Base-by-base conservation (phyloP, 2,888 invertebrate species). In the Xylophagus ater region DNA sequence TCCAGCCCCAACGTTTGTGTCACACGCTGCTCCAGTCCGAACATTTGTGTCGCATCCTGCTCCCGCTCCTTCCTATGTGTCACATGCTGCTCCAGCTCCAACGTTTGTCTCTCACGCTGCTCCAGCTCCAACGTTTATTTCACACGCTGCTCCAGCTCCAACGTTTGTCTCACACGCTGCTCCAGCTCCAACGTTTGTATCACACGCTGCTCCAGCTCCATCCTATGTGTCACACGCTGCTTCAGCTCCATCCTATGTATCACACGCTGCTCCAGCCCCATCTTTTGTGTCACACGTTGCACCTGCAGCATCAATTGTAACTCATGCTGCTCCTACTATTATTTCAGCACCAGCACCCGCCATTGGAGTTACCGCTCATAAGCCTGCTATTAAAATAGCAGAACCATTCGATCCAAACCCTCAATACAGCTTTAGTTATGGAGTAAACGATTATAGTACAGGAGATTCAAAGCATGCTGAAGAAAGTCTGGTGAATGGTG, bases 371-470 rank as follows among this genome's bases (percentile, higher is more conserved):
- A 51, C 50, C 40, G 57, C 62, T 39, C 57, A 58, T 34, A 56
- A 58, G 41, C 31, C 42, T 6, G 44, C 46, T 7, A 15, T 43
- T 2, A 45, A 53, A 10, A 51, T 54, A 4, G 33, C 47, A 8
- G 55, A 57, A 41, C 56, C 59, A 33, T 52, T 49, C 25, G 57
- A 57, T 45, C 53, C 55, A n/a, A 57, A 57, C 47, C 78, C 78
- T 9, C 74, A 76, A 55, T 78, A 79, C 55, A 74, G 74, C 37
- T 79, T 72, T 60, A 73, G 76, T 31, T 78, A 78, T 55, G 77
- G 78, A 44, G 76, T 79, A 40, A 73, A 76, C 48, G 78, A 79
- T 56, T 71, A 72, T 43, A 53, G 74, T 12, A 78, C 78, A 40
- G 78, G 78, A 57, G 65, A 72, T 56, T 68, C 63, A 30, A 71